Base-by-base conservation (phyloP, 2,888 invertebrate species). In the Drosophila sordidula region DNA sequence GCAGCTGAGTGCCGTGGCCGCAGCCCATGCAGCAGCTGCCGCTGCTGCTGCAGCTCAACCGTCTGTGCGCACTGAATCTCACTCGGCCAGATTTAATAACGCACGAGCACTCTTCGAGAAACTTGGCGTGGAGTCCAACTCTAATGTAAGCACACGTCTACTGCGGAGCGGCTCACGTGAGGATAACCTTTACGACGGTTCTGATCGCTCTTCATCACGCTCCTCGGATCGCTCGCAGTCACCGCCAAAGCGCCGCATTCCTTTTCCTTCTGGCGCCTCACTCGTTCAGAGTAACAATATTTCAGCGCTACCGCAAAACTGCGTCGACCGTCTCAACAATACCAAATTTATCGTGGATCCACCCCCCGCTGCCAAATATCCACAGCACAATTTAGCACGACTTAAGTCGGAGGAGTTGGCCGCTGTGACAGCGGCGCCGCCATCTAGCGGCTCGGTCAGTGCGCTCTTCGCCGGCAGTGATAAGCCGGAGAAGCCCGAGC, bases 101-200 rank as follows among this genome's bases (percentile, higher is more conserved):
- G 98, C 98, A 3, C 94, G 97, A 71, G 98, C 98, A 42, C 94
- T 98, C 61, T 98, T 98, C 92, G 98, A 98, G 92, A 97, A 97
- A 90, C 93, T 98, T 95, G 97, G 82, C 32, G 92, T 81, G 94
- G 96, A 92, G 95, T 96, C 91, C 94, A 95, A 92, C 47, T 87
- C 91, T 3, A 90, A 91, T 69, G 81, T 92, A 26, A 91, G 91
- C 70, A 88, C 75, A 4, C 91, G 92, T 61, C 85, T 92, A 71
- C 70, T 91, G 70, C 89, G 92, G 63, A 92, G 92, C 34, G 90
- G 91, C 9, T 92, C 92, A 34, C 91, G 92, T 22, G 92, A 92
- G 78, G 92, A 92, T 77, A 92, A 92, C 78, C 75, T 92, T 0
- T 90, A 90, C 59, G 92, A 91, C 59, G 92, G 92, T 29, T 90